A percentile compares a stretch with the other conserved stretches of the same genome.
Evolutionary conservation across 2,797 vertebrate species (phyloP).

Genomic region (Champsocephalus gunnari): DNA sequence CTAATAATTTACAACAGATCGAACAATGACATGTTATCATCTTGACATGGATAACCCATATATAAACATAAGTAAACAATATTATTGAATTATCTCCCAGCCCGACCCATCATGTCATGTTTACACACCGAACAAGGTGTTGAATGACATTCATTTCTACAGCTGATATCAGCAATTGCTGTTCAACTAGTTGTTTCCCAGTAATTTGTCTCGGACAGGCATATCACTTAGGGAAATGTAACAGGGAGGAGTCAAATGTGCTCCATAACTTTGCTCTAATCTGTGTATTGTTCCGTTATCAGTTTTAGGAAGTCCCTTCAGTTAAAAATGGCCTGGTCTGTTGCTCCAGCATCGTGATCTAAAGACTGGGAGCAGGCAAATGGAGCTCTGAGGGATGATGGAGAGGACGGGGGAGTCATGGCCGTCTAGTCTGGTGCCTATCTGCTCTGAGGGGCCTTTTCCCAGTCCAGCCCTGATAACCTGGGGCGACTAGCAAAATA

Average conservation of each 20-base stretch:
- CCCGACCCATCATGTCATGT: constrained; percentile 1
- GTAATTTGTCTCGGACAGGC: constrained; percentile 49
- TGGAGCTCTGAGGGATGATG: constrained; percentile 62
- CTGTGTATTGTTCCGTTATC: constrained; percentile 88
- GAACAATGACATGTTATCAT: not conserved
- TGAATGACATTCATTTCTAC: constrained; percentile 6
- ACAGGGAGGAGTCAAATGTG: constrained; percentile 87
- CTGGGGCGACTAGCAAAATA: constrained; percentile 73
- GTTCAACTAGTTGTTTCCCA: constrained; percentile 47
- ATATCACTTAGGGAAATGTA: constrained; percentile 82
- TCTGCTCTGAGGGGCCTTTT: constrained; percentile 66
- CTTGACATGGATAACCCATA: no score
- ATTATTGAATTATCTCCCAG: not conserved
- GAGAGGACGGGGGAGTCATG: constrained; percentile 58
- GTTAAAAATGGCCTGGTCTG: constrained; percentile 67
- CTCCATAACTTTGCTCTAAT: constrained; percentile 81
- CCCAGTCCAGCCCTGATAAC: constrained; percentile 82
- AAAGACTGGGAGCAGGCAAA: constrained; percentile 42
- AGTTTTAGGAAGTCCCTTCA: constrained; percentile 70
- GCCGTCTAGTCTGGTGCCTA: constrained; percentile 78
- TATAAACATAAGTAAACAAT: not conserved
- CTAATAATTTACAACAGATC: not conserved
- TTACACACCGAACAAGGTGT: constrained; percentile 19
- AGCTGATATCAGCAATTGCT: constrained; percentile 53
- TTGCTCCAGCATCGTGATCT: constrained; percentile 55